These are phyloP conservation scores for Chironomus tepperi DNA, from an alignment of 1,140 invertebrate genomes.

Conservation along the genomic window DNA sequence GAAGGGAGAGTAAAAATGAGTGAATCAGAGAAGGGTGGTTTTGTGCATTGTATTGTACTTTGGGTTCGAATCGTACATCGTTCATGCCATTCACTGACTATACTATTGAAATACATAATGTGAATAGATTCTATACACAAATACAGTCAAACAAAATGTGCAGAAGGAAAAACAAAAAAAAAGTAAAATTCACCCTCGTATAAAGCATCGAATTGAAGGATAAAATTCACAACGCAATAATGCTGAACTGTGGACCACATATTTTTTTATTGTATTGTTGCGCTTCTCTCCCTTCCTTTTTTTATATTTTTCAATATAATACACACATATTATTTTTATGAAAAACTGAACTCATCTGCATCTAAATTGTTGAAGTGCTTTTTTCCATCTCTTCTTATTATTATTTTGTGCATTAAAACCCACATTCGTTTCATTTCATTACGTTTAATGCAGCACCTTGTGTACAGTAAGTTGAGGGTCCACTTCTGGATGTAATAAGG, in stretches of 20 bases:
- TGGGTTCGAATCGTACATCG: not conserved
- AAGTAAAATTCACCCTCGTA: conserved; percentile 15
- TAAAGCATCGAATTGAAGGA: not conserved
- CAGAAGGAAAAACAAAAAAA: not conserved
- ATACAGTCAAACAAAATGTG: not conserved
- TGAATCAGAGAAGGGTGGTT: not conserved
- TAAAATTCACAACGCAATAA: conserved; percentile 15
- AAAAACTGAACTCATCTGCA: conserved; percentile 7
- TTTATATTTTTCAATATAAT: not conserved
- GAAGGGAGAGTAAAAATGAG: conserved; percentile 12
- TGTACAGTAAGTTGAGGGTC: not conserved
- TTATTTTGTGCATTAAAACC: not conserved
- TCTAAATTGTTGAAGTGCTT: not conserved
- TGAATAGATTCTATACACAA: not conserved
- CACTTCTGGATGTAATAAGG: not conserved
- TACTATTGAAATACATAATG: not conserved
- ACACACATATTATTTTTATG: not conserved
- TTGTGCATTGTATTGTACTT: not conserved
- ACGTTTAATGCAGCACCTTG: not conserved
- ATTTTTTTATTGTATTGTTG: not conserved
- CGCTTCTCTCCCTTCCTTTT: not conserved
- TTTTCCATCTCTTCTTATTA: not conserved
- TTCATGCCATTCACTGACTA: not conserved
- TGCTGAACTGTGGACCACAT: not conserved
- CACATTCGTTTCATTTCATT: not conserved